Percentiles rank a stretch among this genome's conserved stretches.
These are phyloP conservation scores for Dipodomys stephensi DNA, from an alignment of 2,113 vertebrate species.

Conservation along the genomic window DNA sequence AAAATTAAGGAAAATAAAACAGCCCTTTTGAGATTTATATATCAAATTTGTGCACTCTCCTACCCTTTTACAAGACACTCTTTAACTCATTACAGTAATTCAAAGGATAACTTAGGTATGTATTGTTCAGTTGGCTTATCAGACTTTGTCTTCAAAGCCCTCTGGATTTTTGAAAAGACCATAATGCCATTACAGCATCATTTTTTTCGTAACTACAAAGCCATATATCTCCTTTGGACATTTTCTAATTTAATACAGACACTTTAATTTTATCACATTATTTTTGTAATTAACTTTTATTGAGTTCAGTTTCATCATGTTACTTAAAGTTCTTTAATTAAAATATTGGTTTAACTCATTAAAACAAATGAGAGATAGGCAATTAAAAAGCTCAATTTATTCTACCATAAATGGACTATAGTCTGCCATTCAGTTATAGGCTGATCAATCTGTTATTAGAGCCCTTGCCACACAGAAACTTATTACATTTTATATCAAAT, in stretches of 20 bases:
- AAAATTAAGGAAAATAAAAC: not conserved
- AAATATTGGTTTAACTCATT: conserved; percentile 76
- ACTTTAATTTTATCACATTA: conserved; percentile 69
- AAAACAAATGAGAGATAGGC: conserved; percentile 63
- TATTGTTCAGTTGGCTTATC: not conserved
- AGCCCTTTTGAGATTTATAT: not conserved
- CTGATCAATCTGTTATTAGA: conserved; percentile 29
- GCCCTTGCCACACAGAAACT: not conserved
- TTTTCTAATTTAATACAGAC: conserved; percentile 68
- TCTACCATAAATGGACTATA: conserved; percentile 55
- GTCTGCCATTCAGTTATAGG: conserved; percentile 18
- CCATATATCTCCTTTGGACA: conserved; percentile 53
- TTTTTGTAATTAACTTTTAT: conserved; percentile 78
- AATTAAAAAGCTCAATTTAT: conserved; percentile 67
- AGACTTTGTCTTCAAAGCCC: conserved; percentile 8
- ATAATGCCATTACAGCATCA: not conserved
- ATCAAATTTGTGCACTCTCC: not conserved
- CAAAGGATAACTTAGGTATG: not conserved
- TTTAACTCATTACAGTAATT: not conserved
- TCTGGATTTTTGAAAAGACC: not conserved
- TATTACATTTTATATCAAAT: not conserved
- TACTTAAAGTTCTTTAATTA: conserved; percentile 75
- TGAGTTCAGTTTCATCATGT: conserved; percentile 64
- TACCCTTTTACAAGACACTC: not conserved
- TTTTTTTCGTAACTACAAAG: conserved; percentile 60